phyloP scores from a whole-genome alignment of 2,113 vertebrate species.

The Menidia beryllina region DNA sequence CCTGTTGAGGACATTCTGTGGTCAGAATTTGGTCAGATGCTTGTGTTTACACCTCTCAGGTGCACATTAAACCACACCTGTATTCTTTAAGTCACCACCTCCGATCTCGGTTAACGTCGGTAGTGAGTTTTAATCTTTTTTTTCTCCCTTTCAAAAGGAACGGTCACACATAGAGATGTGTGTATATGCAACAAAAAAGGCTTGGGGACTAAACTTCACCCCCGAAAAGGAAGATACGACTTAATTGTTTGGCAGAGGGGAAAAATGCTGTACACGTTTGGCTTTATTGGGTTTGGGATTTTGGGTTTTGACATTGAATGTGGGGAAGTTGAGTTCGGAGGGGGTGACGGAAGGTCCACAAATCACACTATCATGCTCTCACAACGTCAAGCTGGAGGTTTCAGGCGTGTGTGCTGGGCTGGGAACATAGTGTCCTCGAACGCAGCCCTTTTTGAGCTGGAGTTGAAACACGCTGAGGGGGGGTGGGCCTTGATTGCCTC shows the following conservation, averaged over 20 bases:
- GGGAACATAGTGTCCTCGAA: conserved; percentile 36
- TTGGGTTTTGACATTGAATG: background rate
- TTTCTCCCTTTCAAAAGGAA: background rate
- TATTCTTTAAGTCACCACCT: background rate
- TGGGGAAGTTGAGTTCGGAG: conserved; percentile 18
- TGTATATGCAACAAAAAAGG: background rate
- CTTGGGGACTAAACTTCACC: background rate
- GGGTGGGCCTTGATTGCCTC: background rate
- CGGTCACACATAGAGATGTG: background rate
- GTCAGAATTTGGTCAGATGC: background rate
- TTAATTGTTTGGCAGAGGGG: background rate
- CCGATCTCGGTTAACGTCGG: background rate
- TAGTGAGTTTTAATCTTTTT: conserved; percentile 10
- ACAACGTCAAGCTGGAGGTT: conserved; percentile 1
- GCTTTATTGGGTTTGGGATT: conserved; percentile 8
- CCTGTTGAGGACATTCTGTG: background rate
- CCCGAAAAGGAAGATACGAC: background rate
- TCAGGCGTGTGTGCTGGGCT: conserved; percentile 1
- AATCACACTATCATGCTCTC: background rate
- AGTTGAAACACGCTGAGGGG: background rate
- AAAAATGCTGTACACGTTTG: background rate
- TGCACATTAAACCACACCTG: background rate
- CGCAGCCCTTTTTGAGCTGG: background rate
- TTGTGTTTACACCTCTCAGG: background rate
- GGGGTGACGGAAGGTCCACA: background rate